Percentiles rank a stretch among this genome's conserved stretches.
These are phyloP conservation scores for Leptosomus discolor DNA, from an alignment of 2,113 vertebrate species.

Conservation along the genomic window DNA sequence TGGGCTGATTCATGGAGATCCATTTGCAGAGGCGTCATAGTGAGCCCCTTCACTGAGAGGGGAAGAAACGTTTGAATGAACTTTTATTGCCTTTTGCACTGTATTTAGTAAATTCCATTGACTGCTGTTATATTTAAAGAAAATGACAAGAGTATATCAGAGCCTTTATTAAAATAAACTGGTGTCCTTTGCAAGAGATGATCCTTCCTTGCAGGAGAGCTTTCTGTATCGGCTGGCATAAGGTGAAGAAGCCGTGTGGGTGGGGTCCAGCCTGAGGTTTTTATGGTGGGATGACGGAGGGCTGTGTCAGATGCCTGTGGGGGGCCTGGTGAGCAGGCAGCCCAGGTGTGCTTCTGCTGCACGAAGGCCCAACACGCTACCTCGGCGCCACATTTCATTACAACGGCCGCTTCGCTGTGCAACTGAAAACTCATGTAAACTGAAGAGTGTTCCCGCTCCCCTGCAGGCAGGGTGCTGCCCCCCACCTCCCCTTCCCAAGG, in stretches of 20 bases:
- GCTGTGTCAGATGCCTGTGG: fast-evolving
- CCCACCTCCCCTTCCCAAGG: background rate
- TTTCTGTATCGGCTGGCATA: background rate
- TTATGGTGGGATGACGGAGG: background rate
- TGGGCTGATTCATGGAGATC: background rate
- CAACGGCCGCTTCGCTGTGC: fast-evolving
- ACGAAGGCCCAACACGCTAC: fast-evolving
- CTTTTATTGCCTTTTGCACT: constrained; percentile 1
- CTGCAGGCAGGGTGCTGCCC: too few species aligned
- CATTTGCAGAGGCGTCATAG: background rate
- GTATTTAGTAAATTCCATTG: constrained; percentile 15
- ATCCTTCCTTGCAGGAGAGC: constrained; percentile 9
- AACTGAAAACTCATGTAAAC: background rate
- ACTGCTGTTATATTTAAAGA: constrained; percentile 6
- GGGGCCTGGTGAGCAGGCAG: background rate
- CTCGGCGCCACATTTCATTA: background rate
- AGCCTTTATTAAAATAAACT: background rate
- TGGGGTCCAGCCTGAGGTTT: background rate
- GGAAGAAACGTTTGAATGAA: constrained; percentile 2
- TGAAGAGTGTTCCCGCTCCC: fast-evolving
- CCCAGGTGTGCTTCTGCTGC: background rate
- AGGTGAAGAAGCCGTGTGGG: background rate
- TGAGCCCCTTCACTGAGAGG: background rate
- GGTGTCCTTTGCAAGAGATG: background rate
- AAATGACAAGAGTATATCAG: background rate